phyloP scores from a whole-genome alignment of 92 coral and sea anemone genomes.

The Ricordea florida region DNA sequence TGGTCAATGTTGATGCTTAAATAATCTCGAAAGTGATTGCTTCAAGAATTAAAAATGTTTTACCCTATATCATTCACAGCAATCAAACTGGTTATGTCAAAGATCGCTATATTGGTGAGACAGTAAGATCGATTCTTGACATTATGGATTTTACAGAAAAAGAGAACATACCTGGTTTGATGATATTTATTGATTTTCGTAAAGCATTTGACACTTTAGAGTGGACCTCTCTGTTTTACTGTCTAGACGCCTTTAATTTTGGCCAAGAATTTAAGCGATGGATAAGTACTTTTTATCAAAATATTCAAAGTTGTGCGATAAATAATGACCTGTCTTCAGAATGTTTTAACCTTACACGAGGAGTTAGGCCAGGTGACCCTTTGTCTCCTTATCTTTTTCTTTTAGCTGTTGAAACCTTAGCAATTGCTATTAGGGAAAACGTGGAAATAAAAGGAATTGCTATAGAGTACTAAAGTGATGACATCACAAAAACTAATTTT shows the following conservation, averaged over 20 bases:
- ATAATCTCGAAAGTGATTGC: too few relatives aligned
- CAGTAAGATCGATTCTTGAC: constrained; percentile 1
- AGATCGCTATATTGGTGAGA: constrained; percentile 6
- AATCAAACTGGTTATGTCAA: constrained; percentile 16
- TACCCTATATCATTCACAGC: too few relatives aligned
- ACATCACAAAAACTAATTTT: too few relatives aligned
- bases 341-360: neutral
- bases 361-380: constrained; percentile 1
- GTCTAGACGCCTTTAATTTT: neutral
- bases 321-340: neutral
- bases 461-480: too few relatives aligned
- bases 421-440: neutral
- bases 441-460: neutral
- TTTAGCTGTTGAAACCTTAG: neutral
- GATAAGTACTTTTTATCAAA: neutral
- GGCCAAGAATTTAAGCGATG: neutral
- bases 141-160: constrained; percentile 2
- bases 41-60: too few relatives aligned
- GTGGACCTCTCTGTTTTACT: neutral
- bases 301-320: neutral
- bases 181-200: constrained; percentile 7
- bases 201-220: neutral
- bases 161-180: neutral
- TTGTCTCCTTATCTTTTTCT: neutral
- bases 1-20: too few relatives aligned